Base-by-base conservation (phyloP, 1,140 invertebrate species). In the Monochamus saltuarius region DNA sequence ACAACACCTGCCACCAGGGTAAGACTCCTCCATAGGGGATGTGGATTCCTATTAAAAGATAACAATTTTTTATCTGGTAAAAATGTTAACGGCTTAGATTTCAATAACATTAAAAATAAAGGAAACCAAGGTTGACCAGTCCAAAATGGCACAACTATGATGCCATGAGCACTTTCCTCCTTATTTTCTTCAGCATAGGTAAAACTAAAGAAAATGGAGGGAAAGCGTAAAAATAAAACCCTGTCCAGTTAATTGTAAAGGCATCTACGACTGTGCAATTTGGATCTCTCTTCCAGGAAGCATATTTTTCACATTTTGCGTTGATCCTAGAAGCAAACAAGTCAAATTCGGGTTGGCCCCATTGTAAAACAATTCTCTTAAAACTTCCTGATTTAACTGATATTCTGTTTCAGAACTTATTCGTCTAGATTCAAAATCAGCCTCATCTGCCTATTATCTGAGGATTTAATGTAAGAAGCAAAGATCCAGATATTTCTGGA, bases 281-380 rank as follows among this genome's bases (percentile, higher is more conserved):
- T 52, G 50, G 50, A 19, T 52, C 50, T 52, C n/a, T n/a, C 9
- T n/a, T 14, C 50, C 50, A 52, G 35, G 50, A 52, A 52, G 35
- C 50, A 29, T 52, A 52, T 52, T 14, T n/a, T 35, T 17, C 22
- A 52, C 50, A 52, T 52, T 52, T 52, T 17, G 10, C 35, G 11
- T 52, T 52, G 10, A 52, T 34, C 22, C 17, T 11, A 13, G 16
- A 34, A 14, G 50, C 50, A 35, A 52, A 52, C 22, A 52, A 29
- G 29, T 52, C 50, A 14, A 52, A 14, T 2, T 52, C 50, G 4
- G 50, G 50, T 13, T 34, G 19, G 10, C 29, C 50, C 11, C 19
- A 52, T 34, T 17, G 1, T 34, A 17, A 13, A n/a, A 14, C n/a
- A 10, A 52, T n/a, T 14, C 13, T 17, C 19, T 34, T 11, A 52